Evolutionary conservation across 2,113 vertebrate genomes (phyloP), one percentile per base, ranked within the genome.

Genomic region (Sebastes schlegelii): DNA sequence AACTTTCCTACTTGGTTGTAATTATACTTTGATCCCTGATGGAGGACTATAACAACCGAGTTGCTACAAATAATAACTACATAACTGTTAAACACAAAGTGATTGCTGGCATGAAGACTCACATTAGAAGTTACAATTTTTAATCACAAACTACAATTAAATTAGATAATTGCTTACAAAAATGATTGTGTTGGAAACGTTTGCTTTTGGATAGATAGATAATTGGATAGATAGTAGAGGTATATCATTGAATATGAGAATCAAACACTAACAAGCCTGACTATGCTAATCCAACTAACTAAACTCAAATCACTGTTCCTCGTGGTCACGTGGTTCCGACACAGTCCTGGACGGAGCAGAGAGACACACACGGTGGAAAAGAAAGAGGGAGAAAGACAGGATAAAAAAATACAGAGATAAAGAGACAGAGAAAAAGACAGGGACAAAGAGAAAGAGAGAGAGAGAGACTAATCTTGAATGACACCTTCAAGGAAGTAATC

Each of bases 401-500:
- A 21, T 5, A 49, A 49, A 19, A 19, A 14, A 34, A 34, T 34
- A 34, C 34, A 34, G 34, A 34, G 34, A 34, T 34, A 34, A 34
- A 34, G 34, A 34, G 34, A 34, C 3, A 34, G 34, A 34, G 34
- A 34, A 4, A 34, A 34, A 34, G 34, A 34, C 34, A 34, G 34
- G 0, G 34, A 34, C 34, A 34, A 34, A 34, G 34, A 34, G 34
- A 34, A 34, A 34, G 34, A 34, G 42, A 16, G 43, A 42, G n/a
- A 12, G 11, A 48, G 43, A 49, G 14, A 12, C 8, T 60, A 46
- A 73, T 83, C 70, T 78, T 67, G 62, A 83, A 60, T 60, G 70
- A 82, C 69, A 83, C 58, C 79, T 85, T 86, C n/a, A 68, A 58
- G 66, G 74, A 76, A 87, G 45, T 87, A 85, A 72, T 88, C 60